Conservation (phyloP, 2,797 vertebrate species). For the Periophthalmus magnuspinnatus region DNA sequence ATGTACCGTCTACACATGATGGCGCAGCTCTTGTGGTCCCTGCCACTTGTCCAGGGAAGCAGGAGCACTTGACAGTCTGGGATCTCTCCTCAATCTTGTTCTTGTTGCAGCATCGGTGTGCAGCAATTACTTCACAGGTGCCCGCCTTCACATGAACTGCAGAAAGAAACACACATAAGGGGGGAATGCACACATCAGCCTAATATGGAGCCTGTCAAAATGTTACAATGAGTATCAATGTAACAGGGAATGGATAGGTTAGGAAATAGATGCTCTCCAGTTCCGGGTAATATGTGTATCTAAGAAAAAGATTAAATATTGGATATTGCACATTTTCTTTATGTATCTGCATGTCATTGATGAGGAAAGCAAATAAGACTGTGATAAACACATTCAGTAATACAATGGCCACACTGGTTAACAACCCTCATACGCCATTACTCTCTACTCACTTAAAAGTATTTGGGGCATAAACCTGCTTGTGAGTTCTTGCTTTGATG, state of each 20-base stretch:
- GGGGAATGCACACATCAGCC: not conserved
- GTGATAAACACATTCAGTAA: not conserved
- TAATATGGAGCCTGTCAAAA: not conserved
- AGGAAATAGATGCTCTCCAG: not conserved
- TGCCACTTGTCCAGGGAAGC: conserved; percentile 96
- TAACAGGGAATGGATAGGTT: not conserved
- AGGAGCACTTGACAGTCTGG: conserved; percentile 98
- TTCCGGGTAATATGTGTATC: not conserved
- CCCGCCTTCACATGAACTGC: conserved; percentile 91
- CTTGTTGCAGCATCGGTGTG: conserved; percentile 97
- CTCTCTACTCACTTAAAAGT: no score
- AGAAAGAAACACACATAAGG: conserved; percentile 44
- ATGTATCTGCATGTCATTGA: not conserved
- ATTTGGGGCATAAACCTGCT: no score
- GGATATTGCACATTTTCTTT: not conserved
- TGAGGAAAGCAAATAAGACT: not conserved
- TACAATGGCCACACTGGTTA: no score
- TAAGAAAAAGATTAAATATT: not conserved
- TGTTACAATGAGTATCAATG: not conserved
- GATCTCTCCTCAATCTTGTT: conserved; percentile 97
- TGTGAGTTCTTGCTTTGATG: not conserved
- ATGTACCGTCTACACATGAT: conserved; percentile 95
- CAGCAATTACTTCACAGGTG: conserved; percentile 94
- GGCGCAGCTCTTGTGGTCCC: conserved; percentile 93
- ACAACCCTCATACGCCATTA: no score